Conservation (phyloP, 1,140 invertebrate species). For the Calycopis cecrops region DNA sequence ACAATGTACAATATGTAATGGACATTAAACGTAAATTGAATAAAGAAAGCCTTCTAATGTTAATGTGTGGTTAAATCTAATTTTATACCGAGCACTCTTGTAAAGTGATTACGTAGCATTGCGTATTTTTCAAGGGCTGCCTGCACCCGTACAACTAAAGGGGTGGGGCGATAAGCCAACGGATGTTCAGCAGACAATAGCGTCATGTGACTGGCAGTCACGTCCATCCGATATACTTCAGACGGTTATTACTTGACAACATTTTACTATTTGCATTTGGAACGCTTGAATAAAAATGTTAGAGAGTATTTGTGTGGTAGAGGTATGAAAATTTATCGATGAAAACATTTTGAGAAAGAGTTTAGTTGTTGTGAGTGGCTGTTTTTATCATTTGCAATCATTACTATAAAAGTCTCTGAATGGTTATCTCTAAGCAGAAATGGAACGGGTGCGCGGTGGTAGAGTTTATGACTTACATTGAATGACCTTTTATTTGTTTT, state of each 20-base stretch:
- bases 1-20: not conserved
- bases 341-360: too few species aligned
- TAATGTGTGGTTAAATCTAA: constrained; percentile 8
- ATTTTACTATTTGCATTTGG: too few species aligned
- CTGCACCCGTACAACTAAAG: constrained; percentile 6
- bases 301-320: too few species aligned
- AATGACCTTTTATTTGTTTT: too few species aligned
- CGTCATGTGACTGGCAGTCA: not conserved
- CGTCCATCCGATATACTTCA: not conserved
- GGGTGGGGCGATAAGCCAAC: constrained; percentile 3
- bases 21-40: not conserved
- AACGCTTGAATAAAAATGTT: too few species aligned
- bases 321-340: too few species aligned
- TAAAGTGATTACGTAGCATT: constrained; percentile 8
- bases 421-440: too few species aligned
- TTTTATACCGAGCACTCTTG: constrained; percentile 8
- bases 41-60: not conserved
- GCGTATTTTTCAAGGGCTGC: constrained; percentile 9
- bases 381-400: too few species aligned
- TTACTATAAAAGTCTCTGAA: too few species aligned
- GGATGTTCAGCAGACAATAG: constrained; percentile 7
- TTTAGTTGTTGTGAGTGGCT: too few species aligned
- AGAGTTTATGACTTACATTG: too few species aligned
- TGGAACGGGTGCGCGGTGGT: too few species aligned
- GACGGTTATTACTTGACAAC: not conserved